Conservation (phyloP, 2,888 invertebrate genomes). For the Cataglyphis rosenhaueri region DNA sequence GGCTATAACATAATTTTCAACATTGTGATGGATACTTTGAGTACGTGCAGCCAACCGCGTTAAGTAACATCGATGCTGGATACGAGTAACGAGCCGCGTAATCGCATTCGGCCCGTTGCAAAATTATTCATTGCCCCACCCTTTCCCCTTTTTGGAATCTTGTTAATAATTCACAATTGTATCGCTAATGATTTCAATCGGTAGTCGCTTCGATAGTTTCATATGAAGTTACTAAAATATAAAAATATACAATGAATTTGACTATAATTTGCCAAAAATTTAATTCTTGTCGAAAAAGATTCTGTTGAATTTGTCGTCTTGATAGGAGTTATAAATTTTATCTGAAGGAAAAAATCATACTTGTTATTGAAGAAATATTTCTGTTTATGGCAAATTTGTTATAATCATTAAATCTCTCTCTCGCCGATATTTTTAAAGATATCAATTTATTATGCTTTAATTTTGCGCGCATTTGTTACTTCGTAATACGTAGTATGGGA, state of each 20-base stretch:
- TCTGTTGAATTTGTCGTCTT: not conserved
- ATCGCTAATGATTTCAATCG: not conserved
- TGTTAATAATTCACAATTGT: slow-evolving; percentile 33
- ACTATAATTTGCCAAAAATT: not conserved
- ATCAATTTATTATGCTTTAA: not conserved
- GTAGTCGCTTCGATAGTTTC: not conserved
- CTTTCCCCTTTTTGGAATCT: not conserved
- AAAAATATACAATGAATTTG: not conserved
- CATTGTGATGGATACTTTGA: slow-evolving; percentile 37
- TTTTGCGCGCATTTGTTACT: not conserved
- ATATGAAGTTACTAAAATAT: not conserved
- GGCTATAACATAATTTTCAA: slow-evolving; percentile 17
- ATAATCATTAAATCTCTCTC: slow-evolving; percentile 1
- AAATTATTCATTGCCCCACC: not conserved
- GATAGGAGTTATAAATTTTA: slow-evolving; percentile 9
- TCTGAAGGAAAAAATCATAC: not conserved
- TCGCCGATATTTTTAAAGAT: not conserved
- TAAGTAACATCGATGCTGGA: slow-evolving; percentile 46
- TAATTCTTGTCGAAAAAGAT: not conserved
- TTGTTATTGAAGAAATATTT: not conserved
- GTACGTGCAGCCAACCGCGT: slow-evolving; percentile 10
- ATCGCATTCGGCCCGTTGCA: slow-evolving; percentile 32
- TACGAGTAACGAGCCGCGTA: slow-evolving; percentile 43
- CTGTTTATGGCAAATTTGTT: not conserved
- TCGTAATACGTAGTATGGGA: not conserved